Conservation (phyloP, 2,797 vertebrate species). For the Anomalospiza imberbis region DNA sequence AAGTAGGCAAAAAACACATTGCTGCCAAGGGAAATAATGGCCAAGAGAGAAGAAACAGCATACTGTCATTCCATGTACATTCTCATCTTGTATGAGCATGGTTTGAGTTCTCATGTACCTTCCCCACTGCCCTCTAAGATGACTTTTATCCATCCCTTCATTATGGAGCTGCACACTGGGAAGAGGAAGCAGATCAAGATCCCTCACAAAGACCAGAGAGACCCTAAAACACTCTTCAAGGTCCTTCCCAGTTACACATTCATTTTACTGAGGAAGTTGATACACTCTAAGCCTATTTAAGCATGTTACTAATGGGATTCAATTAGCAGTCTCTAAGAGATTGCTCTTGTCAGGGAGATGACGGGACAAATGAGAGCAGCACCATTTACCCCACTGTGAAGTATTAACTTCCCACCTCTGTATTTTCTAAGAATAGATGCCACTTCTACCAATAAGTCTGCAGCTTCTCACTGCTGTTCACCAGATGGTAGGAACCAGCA, state of each 20-base stretch:
- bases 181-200: neutral
- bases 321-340: neutral
- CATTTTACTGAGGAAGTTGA: neutral
- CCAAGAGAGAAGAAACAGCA: neutral
- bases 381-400: neutral
- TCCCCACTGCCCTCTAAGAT: neutral
- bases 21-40: neutral
- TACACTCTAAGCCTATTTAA: neutral
- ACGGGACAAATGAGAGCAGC: rapidly evolving
- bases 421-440: constrained; percentile 21
- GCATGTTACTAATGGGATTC: neutral
- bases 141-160: neutral
- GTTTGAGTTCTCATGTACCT: neutral
- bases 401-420: neutral
- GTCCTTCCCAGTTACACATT: neutral
- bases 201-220: neutral
- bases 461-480: neutral
- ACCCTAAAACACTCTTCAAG: neutral
- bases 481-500: constrained; percentile 23
- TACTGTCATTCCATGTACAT: neutral
- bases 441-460: neutral
- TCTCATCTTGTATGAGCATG: neutral
- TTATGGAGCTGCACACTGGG: neutral
- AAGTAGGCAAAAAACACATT: neutral
- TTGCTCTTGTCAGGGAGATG: neutral